Percentiles rank a stretch among this genome's conserved stretches.
Conservation (phyloP, 2,113 vertebrate genomes). For the Calidris pygmaea region DNA sequence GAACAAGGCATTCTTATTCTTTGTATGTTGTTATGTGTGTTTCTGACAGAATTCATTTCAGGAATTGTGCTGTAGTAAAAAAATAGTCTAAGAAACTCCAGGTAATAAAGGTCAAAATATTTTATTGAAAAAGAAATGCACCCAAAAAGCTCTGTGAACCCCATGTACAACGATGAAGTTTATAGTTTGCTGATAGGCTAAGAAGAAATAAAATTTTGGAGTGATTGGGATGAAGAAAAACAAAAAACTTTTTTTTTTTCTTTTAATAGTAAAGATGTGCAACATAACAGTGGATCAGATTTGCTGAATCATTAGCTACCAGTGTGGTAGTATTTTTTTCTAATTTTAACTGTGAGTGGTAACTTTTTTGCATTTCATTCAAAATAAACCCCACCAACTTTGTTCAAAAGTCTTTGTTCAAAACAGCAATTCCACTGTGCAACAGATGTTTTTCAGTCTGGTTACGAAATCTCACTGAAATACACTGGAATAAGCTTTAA, state of each 20-base stretch:
- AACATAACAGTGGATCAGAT: neutral
- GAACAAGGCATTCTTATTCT: neutral
- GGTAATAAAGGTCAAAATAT: neutral
- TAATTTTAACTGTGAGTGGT: neutral
- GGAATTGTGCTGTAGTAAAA: neutral
- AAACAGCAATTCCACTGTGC: neutral
- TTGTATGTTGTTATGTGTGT: neutral
- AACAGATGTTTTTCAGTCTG: neutral
- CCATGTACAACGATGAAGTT: neutral
- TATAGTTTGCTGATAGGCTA: neutral
- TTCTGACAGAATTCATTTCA: conserved; percentile 6
- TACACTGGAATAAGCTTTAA: neutral
- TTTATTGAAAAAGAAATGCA: neutral
- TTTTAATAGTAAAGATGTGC: neutral
- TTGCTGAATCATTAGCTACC: neutral
- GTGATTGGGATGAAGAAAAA: neutral
- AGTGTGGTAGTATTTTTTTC: neutral
- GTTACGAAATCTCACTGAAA: neutral
- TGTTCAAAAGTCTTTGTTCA: neutral
- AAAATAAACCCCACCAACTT: neutral
- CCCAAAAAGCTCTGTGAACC: neutral
- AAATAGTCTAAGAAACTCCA: neutral
- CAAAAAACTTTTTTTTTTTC: neutral
- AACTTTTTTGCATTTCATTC: neutral
- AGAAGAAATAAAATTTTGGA: neutral